Percentiles rank a stretch among this genome's conserved stretches.
Evolutionary conservation across 2,888 invertebrate species (phyloP).

Genomic region (Campoplex nolae): DNA sequence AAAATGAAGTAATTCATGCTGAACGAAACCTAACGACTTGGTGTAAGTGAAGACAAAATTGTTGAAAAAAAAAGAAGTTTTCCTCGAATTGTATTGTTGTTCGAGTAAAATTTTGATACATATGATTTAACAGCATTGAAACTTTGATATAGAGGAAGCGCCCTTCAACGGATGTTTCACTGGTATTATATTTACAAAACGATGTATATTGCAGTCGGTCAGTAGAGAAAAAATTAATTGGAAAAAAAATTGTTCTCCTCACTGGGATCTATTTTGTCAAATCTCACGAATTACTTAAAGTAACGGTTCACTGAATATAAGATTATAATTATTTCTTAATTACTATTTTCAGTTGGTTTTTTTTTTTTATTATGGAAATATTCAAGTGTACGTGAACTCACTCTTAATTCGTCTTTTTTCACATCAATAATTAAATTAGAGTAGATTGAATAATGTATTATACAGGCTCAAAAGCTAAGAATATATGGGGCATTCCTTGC

Average conservation of each 20-base stretch:
- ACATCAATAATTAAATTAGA: too few species aligned
- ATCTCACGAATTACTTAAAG: not conserved
- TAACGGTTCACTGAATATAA: not conserved
- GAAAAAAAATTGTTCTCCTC: not conserved
- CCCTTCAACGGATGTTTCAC: not conserved
- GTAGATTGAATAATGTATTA: too few species aligned
- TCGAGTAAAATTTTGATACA: constrained; percentile 37
- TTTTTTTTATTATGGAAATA: not conserved
- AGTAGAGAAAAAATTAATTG: not conserved
- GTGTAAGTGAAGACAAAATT: constrained; percentile 11
- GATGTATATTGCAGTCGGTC: not conserved
- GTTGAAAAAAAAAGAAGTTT: constrained; percentile 18
- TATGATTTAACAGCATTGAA: constrained; percentile 42
- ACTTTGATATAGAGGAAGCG: constrained; percentile 18
- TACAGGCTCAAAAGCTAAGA: not conserved
- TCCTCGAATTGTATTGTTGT: constrained; percentile 28
- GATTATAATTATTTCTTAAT: not conserved
- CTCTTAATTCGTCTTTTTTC: not conserved
- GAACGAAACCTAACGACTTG: not conserved
- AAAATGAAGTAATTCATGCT: not conserved
- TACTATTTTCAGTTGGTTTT: not conserved
- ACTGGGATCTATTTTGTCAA: not conserved
- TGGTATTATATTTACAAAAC: not conserved
- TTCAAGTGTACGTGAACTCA: not conserved
- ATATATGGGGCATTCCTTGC: not conserved